Evolutionary conservation across 1,140 invertebrate species (phyloP), one percentile per base, ranked within the genome.

Genomic region (Brachionus sp.): DNA sequence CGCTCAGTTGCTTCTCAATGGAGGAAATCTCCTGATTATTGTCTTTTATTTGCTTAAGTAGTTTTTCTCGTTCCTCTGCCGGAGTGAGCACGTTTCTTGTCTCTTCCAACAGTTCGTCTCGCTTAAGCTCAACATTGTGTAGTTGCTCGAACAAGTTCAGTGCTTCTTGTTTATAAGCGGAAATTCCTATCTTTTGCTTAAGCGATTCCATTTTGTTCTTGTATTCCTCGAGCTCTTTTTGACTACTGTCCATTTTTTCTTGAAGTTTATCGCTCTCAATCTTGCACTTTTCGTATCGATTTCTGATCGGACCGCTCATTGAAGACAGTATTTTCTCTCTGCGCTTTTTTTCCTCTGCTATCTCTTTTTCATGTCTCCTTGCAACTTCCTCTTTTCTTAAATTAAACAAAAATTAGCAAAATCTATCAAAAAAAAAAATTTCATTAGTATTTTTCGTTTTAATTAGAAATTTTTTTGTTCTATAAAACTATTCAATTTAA

Each of bases 201-300:
- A 80, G 9, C 5, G 33, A 10, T n/a, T 80, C 77, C 77, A 80
- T 80, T 64, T 25, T 80, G 19, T 57, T 68, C 25, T 68, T 83
- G 19, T 70, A 83, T 10, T 50, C 39, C 4, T 70, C 57, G 10
- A 83, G 5, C 19, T 83, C 25, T 33, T 44, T 57, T 16, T 68
- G 80, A 35, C 64, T 46, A 13, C 2, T 16, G 16, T 68, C 57
- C 39, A 83, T 46, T 83, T 83, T 53, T 68, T 83, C 80, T 35
- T 83, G 80, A 10, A 83, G 25, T 46, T 57, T 68, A 12, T 83
- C 42, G 19, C 39, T 68, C 10, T 83, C 64, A 13, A 44, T 68
- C 66, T 66, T 83, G 29, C 39, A 66, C 33, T 83, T 83, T 83
- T 70, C 80, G 35, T 83, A 68, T 44, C 80, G n/a, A 9, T 50